Base-by-base conservation (phyloP, 2,797 vertebrate genomes). In the Nasua narica region DNA sequence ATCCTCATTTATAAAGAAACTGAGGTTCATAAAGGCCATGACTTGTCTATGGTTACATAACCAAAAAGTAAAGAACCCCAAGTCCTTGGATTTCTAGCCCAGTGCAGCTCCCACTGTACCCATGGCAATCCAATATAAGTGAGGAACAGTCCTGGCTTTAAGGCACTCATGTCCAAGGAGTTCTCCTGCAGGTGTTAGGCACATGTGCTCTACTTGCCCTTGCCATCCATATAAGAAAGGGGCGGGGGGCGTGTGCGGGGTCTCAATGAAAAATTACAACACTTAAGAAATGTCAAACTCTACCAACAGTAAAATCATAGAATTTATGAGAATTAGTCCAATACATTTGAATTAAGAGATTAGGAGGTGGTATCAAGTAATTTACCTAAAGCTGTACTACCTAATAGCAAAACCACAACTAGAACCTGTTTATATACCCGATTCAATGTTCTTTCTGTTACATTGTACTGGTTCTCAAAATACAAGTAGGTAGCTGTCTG, bases 281-380 rank as follows among this genome's bases (percentile, higher is more conserved):
- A 50, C 12, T 72, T 60, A 25, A 54, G 29, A 54, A 54, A 74
- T 25, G 23, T 32, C 62, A 52, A 78, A 79, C 32, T 40, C 56
- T 21, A 82, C 43, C 43, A 93, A 65, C 40, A 50, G 35, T 85
- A 87, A 67, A 84, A 50, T 86, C 43, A 88, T 9, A 76, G 65
- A 90, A 62, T 48, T 69, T 93, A 87, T 62, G 40, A 69, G 40
- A 90, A 89, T 91, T 60, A 91, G 40, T 27, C 10, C 58, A 85
- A 46, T 76, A 50, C 32, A 48, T 97, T 94, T 85, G 83, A 74
- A 29, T 83, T 90, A 40, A 67, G 48, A 78, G 37, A 91, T 88
- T 79, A 79, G 58, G 27, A 90, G 86, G 32, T 54, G 6, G 5
- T 62, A 89, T 7, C 65, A 87, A 91, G 72, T 37, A 83, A 82